phyloP scores from a whole-genome alignment of 2,797 vertebrate species.

The Fundulus diaphanus region DNA sequence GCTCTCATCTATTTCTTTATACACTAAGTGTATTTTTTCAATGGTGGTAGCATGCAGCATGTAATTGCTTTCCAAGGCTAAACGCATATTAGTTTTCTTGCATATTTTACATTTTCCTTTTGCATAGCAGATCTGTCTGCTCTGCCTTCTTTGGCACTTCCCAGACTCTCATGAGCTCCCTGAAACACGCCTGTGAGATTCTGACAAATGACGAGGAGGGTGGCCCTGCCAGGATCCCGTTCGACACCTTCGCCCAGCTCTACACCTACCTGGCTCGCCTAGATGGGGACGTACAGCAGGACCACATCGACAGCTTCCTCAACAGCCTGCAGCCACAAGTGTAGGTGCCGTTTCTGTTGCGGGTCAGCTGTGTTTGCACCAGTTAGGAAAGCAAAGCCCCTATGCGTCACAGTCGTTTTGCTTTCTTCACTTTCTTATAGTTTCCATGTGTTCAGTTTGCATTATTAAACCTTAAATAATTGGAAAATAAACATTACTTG shows the following conservation, averaged over 20 bases:
- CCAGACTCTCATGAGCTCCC: conserved; percentile 83
- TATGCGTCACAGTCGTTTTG: not conserved
- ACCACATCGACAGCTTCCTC: conserved; percentile 78
- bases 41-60: not conserved
- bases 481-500: not conserved
- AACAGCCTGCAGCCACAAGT: conserved; percentile 67
- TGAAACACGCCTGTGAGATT: conserved; percentile 89
- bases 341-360: conserved; percentile 76
- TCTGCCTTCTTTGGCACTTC: conserved; percentile 18
- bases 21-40: conserved; percentile 11
- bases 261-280: conserved; percentile 87
- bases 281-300: conserved; percentile 79
- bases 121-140: not conserved
- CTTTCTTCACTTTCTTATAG: not conserved
- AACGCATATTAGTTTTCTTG: not conserved
- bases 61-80: not conserved
- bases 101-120: not conserved
- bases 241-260: conserved; percentile 78
- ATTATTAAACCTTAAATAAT: not conserved
- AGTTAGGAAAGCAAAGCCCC: not conserved
- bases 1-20: not conserved
- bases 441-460: not conserved
- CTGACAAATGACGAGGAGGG: conserved; percentile 87
- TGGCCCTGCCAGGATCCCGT: conserved; percentile 82
- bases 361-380: not conserved